A percentile compares a stretch with the other conserved stretches of the same genome.
Evolutionary conservation across 2,888 invertebrate species (phyloP).

Genomic region (Nesidiocoris tenuis): DNA sequence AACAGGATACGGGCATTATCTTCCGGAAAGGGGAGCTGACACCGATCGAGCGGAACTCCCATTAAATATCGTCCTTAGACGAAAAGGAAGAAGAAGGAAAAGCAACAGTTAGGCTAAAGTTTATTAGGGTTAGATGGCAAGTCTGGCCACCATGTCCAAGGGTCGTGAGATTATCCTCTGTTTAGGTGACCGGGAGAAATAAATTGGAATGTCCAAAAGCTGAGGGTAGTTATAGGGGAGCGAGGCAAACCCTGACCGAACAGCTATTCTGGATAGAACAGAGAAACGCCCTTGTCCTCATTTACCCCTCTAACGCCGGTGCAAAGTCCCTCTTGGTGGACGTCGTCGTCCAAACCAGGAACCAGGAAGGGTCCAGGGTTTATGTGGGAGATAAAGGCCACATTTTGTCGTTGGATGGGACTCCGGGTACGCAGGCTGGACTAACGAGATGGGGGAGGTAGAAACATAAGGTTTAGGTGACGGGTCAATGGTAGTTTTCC

Average conservation of each 20-base stretch:
- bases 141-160: not conserved
- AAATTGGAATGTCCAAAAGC: conserved; percentile 43
- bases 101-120: conserved; percentile 43
- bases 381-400: not conserved
- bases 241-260: conserved; percentile 9
- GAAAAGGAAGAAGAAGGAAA: conserved; percentile 31
- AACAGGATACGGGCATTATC: conserved; percentile 34
- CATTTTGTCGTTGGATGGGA: not conserved
- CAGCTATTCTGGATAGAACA: not conserved
- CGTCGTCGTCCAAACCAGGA: not conserved
- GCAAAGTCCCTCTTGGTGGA: not conserved
- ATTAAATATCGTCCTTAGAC: conserved; percentile 13
- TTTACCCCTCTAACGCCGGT: not conserved
- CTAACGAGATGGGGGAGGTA: not conserved
- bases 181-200: conserved; percentile 44
- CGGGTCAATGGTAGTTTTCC: not conserved
- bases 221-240: conserved; percentile 17
- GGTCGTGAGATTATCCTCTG: conserved; percentile 44
- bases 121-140: conserved; percentile 39
- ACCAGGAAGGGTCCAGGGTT: not conserved
- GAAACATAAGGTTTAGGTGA: not conserved
- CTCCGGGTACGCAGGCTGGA: not conserved
- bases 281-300: not conserved
- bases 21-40: conserved; percentile 5
- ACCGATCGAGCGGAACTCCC: conserved; percentile 38